Conservation (phyloP, 2,888 invertebrate genomes). For the Drosophila recens region DNA sequence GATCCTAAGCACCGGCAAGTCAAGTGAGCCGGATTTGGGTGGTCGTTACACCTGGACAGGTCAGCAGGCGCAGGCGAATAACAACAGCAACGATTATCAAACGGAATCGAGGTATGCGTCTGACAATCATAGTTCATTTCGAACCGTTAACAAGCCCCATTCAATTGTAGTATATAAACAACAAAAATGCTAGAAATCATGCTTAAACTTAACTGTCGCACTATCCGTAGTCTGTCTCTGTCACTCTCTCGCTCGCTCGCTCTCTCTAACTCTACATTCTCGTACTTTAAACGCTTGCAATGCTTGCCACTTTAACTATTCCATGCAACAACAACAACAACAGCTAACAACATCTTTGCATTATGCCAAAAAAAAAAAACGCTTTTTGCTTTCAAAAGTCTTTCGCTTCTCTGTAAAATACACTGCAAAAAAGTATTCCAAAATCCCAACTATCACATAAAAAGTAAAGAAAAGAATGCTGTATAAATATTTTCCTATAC, state of each 20-base stretch:
- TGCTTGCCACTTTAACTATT: constrained; percentile 43
- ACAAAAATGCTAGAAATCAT: constrained; percentile 70
- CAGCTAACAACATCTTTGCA: constrained; percentile 31
- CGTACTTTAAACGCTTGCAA: constrained; percentile 47
- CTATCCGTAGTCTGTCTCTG: constrained; percentile 62
- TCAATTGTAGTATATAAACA: constrained; percentile 38
- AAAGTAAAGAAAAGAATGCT: constrained; percentile 48
- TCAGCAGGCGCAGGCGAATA: constrained; percentile 60
- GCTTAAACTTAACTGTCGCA: constrained; percentile 72
- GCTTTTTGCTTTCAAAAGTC: constrained; percentile 58
- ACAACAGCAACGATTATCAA: constrained; percentile 59
- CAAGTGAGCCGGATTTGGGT: constrained; percentile 60
- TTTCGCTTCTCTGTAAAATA: constrained; percentile 52
- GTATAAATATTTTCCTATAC: constrained; percentile 76
- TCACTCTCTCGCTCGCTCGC: constrained; percentile 14
- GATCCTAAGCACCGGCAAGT: constrained; percentile 88
- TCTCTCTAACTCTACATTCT: constrained; percentile 24
- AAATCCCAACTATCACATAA: constrained; percentile 30
- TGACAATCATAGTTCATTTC: neutral
- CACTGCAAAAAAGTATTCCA: constrained; percentile 36
- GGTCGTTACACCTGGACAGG: constrained; percentile 70
- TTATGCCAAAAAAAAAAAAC: constrained; percentile 25
- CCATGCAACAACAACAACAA: constrained; percentile 52
- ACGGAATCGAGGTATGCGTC: constrained; percentile 80
- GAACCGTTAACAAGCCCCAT: constrained; percentile 14